These are phyloP conservation scores for Dreissena polymorpha DNA, from an alignment of 1,140 invertebrate genomes.

Conservation along the genomic window DNA sequence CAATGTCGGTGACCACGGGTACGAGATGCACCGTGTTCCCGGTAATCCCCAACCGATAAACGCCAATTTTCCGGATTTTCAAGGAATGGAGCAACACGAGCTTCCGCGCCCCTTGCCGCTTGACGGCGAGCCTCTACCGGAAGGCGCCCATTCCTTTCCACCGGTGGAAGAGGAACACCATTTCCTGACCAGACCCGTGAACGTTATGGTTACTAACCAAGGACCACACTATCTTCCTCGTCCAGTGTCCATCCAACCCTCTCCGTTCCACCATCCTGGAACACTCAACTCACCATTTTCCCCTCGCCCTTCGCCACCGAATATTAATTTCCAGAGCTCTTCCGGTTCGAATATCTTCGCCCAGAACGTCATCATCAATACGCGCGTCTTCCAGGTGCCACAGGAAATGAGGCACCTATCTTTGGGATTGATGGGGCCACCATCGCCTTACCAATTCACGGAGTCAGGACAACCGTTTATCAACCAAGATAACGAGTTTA, in stretches of 20 bases:
- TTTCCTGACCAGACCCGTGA: constrained; percentile 18
- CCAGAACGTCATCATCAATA: too few relatives aligned
- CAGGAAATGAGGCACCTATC: too few relatives aligned
- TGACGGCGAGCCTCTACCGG: background rate
- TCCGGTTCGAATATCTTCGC: too few relatives aligned
- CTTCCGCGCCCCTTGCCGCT: background rate
- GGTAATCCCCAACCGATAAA: background rate
- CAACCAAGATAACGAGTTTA: too few relatives aligned
- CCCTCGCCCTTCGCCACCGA: too few relatives aligned
- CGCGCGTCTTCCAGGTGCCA: too few relatives aligned
- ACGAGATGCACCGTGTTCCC: background rate
- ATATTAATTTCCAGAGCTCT: too few relatives aligned
- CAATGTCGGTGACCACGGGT: background rate
- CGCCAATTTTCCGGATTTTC: background rate
- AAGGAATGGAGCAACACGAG: background rate
- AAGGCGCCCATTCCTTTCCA: background rate
- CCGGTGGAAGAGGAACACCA: background rate
- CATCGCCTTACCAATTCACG: too few relatives aligned
- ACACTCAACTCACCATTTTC: too few relatives aligned
- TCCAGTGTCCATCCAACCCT: background rate
- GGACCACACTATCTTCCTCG: constrained; percentile 25
- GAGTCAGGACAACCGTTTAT: too few relatives aligned
- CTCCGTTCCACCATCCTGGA: too few relatives aligned
- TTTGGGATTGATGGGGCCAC: too few relatives aligned
- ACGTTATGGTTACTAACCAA: background rate